Evolutionary conservation across 1,140 invertebrate genomes (phyloP).

Genomic region (Trichoplusia ni): DNA sequence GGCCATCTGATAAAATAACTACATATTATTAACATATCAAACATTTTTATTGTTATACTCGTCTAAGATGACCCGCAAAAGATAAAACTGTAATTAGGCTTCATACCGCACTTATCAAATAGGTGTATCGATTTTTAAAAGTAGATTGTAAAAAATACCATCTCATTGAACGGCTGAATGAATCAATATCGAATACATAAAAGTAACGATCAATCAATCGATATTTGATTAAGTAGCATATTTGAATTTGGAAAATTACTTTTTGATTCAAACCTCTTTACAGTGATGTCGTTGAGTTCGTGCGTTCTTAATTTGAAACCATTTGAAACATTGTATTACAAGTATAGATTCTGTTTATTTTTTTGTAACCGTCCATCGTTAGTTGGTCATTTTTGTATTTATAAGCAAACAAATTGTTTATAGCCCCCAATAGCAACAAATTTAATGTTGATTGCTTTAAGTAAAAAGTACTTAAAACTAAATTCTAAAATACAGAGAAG

Average conservation of each 20-base stretch:
- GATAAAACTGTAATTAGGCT: conserved; percentile 78
- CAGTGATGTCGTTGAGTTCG: background rate
- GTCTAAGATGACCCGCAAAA: conserved; percentile 61
- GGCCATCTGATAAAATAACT: conserved; percentile 51
- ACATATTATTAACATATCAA: conserved; percentile 73
- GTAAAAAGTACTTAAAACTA: background rate
- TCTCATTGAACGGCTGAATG: conserved; percentile 63
- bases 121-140: conserved; percentile 75
- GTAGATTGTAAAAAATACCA: conserved; percentile 66
- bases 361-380: no score
- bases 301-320: background rate
- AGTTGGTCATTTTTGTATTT: no score
- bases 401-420: no score
- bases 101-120: conserved; percentile 67
- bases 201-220: conserved; percentile 75
- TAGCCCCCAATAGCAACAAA: no score
- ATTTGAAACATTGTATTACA: background rate
- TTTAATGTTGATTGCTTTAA: no score
- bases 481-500: background rate
- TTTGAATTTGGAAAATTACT: conserved; percentile 24
- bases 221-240: conserved; percentile 61
- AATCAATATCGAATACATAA: conserved; percentile 71
- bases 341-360: no score
- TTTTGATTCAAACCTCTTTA: background rate
- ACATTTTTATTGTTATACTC: conserved; percentile 61